phyloP scores from a whole-genome alignment of 2,113 vertebrate species.

The Phalacrocorax aristotelis region DNA sequence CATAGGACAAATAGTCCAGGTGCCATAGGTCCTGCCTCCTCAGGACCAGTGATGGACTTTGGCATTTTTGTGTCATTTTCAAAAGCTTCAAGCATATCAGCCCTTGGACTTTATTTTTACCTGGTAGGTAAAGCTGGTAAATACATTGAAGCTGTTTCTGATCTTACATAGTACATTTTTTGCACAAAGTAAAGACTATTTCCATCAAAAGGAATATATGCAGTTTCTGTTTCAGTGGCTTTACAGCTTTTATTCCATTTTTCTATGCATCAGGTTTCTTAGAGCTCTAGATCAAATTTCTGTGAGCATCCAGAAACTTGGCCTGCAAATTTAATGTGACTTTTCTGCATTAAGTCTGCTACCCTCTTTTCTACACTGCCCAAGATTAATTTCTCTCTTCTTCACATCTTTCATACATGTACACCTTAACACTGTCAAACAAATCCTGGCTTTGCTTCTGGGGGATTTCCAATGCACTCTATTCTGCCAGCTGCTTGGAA shows the following conservation, averaged over 20 bases:
- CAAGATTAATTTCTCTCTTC: not conserved
- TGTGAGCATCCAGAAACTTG: not conserved
- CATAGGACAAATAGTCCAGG: not conserved
- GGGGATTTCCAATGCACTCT: not conserved
- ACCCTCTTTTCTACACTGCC: not conserved
- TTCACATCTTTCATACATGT: not conserved
- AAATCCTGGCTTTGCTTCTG: not conserved
- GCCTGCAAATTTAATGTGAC: not conserved
- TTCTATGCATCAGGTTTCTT: not conserved
- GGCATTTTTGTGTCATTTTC: accelerated
- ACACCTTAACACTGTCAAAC: not conserved
- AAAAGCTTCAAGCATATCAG: not conserved
- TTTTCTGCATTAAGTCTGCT: not conserved
- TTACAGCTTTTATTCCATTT: not conserved
- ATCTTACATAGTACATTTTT: not conserved
- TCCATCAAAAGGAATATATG: not conserved
- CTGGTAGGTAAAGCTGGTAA: not conserved
- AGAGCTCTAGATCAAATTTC: not conserved
- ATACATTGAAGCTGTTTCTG: not conserved
- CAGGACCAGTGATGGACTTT: not conserved
- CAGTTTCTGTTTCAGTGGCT: not conserved
- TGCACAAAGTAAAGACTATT: not conserved
- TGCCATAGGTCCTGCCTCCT: not conserved
- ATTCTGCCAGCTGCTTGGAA: not conserved
- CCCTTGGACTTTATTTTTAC: not conserved